Percentiles rank a stretch among this genome's conserved stretches.
Conservation (phyloP, 23 tunicate genomes). For the Styela plicata region DNA sequence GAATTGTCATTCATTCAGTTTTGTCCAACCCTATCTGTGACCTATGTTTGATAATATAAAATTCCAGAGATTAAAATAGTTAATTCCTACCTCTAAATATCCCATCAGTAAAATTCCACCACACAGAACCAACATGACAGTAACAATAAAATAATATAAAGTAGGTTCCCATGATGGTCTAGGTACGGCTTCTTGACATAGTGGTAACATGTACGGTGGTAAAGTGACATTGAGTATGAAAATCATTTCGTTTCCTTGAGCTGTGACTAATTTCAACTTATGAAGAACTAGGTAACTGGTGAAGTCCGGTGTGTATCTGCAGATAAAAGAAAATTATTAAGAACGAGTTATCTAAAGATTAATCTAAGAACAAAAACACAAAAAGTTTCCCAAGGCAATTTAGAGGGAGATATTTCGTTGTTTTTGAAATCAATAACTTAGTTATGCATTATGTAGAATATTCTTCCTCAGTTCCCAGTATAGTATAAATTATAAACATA, state of each 20-base stretch:
- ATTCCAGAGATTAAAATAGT: too few species aligned
- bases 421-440: too few species aligned
- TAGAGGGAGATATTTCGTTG: too few species aligned
- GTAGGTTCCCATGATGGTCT: slow-evolving; percentile 69
- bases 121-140: slow-evolving; percentile 38
- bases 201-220: slow-evolving; percentile 72
- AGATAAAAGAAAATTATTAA: neutral
- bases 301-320: slow-evolving; percentile 89
- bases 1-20: too few species aligned
- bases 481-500: too few species aligned
- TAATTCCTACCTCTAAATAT: slow-evolving; percentile 71
- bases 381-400: neutral
- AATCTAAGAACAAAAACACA: neutral
- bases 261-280: slow-evolving; percentile 66
- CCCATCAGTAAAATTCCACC: slow-evolving; percentile 51
- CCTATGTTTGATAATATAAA: too few species aligned
- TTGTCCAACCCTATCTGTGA: too few species aligned
- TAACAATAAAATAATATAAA: slow-evolving; percentile 31
- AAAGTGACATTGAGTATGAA: slow-evolving; percentile 83
- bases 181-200: slow-evolving; percentile 75
- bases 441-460: too few species aligned
- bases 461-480: too few species aligned
- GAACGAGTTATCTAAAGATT: too few species aligned
- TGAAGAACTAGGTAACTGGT: slow-evolving; percentile 69
- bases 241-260: slow-evolving; percentile 61